These are phyloP conservation scores for Aphidius ervi DNA, from an alignment of 1,140 invertebrate species.

Conservation along the genomic window DNA sequence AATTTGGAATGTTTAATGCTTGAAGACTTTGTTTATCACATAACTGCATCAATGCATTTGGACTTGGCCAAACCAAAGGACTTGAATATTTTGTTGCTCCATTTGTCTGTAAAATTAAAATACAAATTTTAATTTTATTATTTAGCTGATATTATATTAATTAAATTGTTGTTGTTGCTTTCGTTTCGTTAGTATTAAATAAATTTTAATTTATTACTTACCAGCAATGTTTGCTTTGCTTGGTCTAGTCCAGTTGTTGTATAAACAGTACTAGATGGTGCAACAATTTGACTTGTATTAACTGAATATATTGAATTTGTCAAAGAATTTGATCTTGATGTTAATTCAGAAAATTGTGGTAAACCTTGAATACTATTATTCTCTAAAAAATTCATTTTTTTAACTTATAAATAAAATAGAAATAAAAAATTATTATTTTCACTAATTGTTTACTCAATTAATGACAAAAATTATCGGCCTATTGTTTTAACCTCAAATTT, in stretches of 20 bases:
- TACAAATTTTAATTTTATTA: background rate
- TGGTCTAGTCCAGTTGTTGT: conserved; percentile 35
- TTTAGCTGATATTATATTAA: background rate
- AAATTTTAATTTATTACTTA: conserved; percentile 18
- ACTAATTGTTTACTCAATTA: background rate
- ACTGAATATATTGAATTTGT: conserved; percentile 31
- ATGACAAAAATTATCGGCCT: too few relatives aligned
- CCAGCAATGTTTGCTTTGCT: conserved; percentile 38
- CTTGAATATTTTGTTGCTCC: conserved; percentile 42
- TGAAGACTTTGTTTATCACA: conserved; percentile 47
- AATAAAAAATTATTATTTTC: background rate
- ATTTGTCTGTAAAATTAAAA: conserved; percentile 33
- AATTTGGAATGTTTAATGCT: conserved; percentile 49
- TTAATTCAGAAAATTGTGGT: conserved; percentile 47
- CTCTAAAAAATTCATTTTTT: conserved; percentile 45
- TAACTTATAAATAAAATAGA: background rate
- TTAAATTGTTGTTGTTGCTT: background rate
- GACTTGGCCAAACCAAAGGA: conserved; percentile 44
- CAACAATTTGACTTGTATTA: conserved; percentile 29
- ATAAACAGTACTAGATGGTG: conserved; percentile 35
- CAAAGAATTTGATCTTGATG: conserved; percentile 31
- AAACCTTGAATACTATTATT: conserved; percentile 35
- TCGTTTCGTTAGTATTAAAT: background rate
- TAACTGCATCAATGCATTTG: conserved; percentile 44
- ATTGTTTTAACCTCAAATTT: too few relatives aligned